Evolutionary conservation across 2,113 vertebrate species (phyloP).

Genomic region (Rhodinocichla rosea): DNA sequence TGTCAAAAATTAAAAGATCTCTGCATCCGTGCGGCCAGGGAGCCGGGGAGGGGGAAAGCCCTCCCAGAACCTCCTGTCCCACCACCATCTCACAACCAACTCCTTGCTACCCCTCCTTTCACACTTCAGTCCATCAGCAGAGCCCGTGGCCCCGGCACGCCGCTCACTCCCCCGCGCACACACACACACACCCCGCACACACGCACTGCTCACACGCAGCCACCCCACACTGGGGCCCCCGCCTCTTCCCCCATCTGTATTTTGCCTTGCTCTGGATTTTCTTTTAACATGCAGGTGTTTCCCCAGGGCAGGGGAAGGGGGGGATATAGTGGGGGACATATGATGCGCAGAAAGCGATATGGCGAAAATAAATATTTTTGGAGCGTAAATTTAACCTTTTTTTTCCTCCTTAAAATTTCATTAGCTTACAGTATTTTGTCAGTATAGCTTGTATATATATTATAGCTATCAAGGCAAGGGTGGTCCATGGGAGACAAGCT

Average conservation of each 20-base stretch:
- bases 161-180: not conserved
- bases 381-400: conserved; percentile 83
- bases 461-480: conserved; percentile 80
- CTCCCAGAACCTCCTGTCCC: not conserved
- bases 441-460: conserved; percentile 78
- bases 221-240: not conserved
- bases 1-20: conserved; percentile 20
- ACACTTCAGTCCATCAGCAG: not conserved
- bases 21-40: not conserved
- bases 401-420: conserved; percentile 72
- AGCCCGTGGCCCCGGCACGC: not conserved
- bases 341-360: conserved; percentile 74
- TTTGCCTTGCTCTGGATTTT: conserved; percentile 11
- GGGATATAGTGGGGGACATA: conserved; percentile 55
- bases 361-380: conserved; percentile 87
- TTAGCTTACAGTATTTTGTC: conserved; percentile 87
- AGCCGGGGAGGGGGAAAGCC: rapidly evolving
- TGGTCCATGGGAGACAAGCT: not conserved
- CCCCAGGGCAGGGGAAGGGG: not conserved
- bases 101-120: not conserved
- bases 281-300: conserved; percentile 30
- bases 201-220: not conserved
- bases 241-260: not conserved
- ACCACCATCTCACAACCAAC: not conserved
- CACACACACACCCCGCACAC: conserved; percentile 6